Conservation (phyloP, 2,113 vertebrate genomes). For the Tauraco erythrolophus region DNA sequence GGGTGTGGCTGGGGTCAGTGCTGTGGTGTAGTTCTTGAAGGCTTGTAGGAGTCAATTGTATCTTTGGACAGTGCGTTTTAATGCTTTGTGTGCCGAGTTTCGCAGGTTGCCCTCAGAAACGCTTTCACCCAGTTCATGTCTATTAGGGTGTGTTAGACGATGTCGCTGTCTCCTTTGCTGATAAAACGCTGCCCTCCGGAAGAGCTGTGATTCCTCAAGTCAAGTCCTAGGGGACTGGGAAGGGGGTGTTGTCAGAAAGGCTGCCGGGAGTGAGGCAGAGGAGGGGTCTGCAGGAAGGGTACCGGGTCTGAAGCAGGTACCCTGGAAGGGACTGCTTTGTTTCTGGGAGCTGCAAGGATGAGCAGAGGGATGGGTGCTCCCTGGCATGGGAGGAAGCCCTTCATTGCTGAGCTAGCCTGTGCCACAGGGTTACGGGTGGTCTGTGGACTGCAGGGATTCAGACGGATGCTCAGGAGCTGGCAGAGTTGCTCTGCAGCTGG, state of each 20-base stretch:
- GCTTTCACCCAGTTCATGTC: neutral
- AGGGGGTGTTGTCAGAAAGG: neutral
- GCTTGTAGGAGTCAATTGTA: neutral
- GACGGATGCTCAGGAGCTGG: neutral
- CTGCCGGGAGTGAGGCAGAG: neutral
- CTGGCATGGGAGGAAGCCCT: neutral
- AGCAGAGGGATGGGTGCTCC: too few species aligned
- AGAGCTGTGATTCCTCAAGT: neutral
- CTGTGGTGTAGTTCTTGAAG: neutral
- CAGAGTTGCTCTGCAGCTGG: neutral
- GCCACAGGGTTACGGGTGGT: too few species aligned
- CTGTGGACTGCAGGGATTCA: neutral
- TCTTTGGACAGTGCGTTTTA: neutral
- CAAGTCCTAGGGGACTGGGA: too few species aligned
- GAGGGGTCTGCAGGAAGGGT: neutral
- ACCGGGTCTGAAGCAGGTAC: neutral
- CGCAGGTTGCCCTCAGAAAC: neutral
- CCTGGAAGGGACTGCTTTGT: neutral
- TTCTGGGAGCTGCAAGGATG: neutral
- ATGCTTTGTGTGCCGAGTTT: neutral
- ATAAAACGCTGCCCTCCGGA: neutral
- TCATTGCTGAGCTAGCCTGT: neutral
- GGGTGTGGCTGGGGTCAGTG: neutral
- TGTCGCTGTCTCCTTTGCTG: fast-evolving
- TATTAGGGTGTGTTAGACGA: too few species aligned